Evolutionary conservation across 2,888 invertebrate genomes (phyloP).

Genomic region (Xestia ashworthii): DNA sequence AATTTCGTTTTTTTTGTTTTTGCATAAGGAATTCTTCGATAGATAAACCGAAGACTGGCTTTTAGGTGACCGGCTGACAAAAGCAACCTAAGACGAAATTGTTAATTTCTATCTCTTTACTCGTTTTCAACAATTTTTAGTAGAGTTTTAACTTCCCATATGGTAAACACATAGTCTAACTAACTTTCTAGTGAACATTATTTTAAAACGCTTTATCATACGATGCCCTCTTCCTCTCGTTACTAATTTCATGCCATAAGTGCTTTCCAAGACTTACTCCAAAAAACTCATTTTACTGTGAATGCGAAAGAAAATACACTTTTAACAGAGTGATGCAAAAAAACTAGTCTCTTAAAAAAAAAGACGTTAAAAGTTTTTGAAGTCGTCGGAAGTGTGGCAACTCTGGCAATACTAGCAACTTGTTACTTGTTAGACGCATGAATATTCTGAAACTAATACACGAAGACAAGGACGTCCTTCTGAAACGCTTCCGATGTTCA

Average conservation of each 20-base stretch:
- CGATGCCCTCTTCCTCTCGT: background rate
- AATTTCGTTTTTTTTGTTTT: too few relatives aligned
- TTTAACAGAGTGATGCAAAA: slow-evolving; percentile 48
- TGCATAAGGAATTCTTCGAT: too few relatives aligned
- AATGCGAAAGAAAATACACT: slow-evolving; percentile 47
- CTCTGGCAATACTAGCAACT: slow-evolving; percentile 63
- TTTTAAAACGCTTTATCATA: background rate
- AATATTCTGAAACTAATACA: slow-evolving; percentile 75
- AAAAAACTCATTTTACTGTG: slow-evolving; percentile 43
- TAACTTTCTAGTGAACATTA: background rate
- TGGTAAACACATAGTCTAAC: too few relatives aligned
- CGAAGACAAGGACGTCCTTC: slow-evolving; percentile 63
- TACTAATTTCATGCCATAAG: background rate
- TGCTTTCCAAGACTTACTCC: slow-evolving; percentile 26
- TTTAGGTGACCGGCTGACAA: background rate
- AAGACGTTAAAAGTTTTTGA: slow-evolving; percentile 46
- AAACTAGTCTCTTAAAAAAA: slow-evolving; percentile 51
- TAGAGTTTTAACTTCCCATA: background rate
- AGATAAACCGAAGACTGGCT: background rate
- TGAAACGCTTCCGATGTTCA: slow-evolving; percentile 72
- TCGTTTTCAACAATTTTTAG: background rate
- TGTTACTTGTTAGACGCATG: slow-evolving; percentile 69
- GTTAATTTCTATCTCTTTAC: background rate
- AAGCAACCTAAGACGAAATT: background rate
- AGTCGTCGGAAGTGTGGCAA: slow-evolving; percentile 63